Base-by-base conservation (phyloP, 2,113 vertebrate genomes). In the Cheilinus undulatus region DNA sequence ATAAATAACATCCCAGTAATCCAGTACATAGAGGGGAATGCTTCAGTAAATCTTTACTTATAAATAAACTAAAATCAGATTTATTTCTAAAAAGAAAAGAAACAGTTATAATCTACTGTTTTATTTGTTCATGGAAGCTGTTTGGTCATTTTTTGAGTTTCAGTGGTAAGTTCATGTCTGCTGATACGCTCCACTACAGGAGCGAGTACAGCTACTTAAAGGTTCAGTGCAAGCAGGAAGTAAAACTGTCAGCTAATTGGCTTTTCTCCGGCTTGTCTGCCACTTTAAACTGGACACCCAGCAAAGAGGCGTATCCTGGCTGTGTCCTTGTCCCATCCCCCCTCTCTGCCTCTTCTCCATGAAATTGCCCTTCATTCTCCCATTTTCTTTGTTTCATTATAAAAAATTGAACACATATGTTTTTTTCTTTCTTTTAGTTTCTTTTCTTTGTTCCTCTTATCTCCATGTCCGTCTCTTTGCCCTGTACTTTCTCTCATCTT, bases 221-320 rank as follows among this genome's bases (percentile, higher is more conserved):
- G 19, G 51, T 82, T 86, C 76, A 69, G 9, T 30, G 54, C 70
- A 89, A 75, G 68, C 28, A 27, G 68, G 46, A 71, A 68, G 50
- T 77, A 73, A 87, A 89, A 72, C 71, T 78, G 26, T 69, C 66
- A 63, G 61, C 66, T 92, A 86, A 92, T 88, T 92, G 87, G 90
- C 84, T 92, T 91, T 90, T 24, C 85, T 83, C 87, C 88, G 91
- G 83, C 63, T 80, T 71, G 51, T 72, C 76, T 70, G 65, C 59
- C 60, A 43, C 72, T 76, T 87, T 75, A 77, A 85, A 88, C 59
- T 48, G n/a, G 65, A 71, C 30, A 28, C 56, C 73, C 78, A 60
- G 63, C 51, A 59, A 53, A 70, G 70, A 60, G 76, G 71, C 89
- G 85, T 87, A 85, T 86, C 73, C 50, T 58, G 11, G 52, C 73